Percentiles rank a stretch among this genome's conserved stretches.
Evolutionary conservation across 2,797 vertebrate genomes (phyloP).

Genomic region (Botia kubotai): DNA sequence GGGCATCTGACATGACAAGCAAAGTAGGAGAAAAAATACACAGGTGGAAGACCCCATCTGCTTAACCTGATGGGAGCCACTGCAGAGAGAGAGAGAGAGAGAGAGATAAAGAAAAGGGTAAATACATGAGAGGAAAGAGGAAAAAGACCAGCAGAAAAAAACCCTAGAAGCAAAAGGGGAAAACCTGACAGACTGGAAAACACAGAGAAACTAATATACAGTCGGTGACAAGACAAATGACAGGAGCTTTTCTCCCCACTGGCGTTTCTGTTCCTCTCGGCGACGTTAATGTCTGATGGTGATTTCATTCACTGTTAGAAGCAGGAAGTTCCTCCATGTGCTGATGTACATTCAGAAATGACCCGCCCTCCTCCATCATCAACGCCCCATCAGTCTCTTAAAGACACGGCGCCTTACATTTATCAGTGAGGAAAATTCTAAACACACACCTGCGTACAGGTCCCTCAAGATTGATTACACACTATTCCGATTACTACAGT

Average conservation of each 20-base stretch:
- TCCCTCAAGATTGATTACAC: conserved; percentile 69
- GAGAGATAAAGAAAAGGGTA: background rate
- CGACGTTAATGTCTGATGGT: conserved; percentile 71
- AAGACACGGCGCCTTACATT: conserved; percentile 67
- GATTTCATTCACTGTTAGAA: conserved; percentile 74
- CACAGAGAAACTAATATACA: conserved; percentile 56
- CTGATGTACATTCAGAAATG: conserved; percentile 73
- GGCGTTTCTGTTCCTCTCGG: conserved; percentile 45
- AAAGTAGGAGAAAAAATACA: background rate
- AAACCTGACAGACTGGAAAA: conserved; percentile 58
- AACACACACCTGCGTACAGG: conserved; percentile 67
- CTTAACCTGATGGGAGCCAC: conserved; percentile 90
- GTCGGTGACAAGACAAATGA: conserved; percentile 71
- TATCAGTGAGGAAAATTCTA: conserved; percentile 70
- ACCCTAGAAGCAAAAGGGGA: conserved; percentile 13
- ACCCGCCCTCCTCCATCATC: conserved; percentile 57
- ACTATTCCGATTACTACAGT: conserved; percentile 62
- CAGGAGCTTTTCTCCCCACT: conserved; percentile 50
- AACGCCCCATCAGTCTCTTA: conserved; percentile 71
- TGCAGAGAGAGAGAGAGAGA: conserved; percentile 60
- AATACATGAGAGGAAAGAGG: conserved; percentile 31
- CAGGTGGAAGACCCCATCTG: conserved; percentile 85
- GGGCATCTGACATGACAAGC: conserved; percentile 9
- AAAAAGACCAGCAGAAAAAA: conserved; percentile 5
- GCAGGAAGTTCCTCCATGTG: conserved; percentile 69